Evolutionary conservation across 2,797 vertebrate genomes (phyloP), one percentile per base, ranked within the genome.

Genomic region (Enteromius fasciolatus): DNA sequence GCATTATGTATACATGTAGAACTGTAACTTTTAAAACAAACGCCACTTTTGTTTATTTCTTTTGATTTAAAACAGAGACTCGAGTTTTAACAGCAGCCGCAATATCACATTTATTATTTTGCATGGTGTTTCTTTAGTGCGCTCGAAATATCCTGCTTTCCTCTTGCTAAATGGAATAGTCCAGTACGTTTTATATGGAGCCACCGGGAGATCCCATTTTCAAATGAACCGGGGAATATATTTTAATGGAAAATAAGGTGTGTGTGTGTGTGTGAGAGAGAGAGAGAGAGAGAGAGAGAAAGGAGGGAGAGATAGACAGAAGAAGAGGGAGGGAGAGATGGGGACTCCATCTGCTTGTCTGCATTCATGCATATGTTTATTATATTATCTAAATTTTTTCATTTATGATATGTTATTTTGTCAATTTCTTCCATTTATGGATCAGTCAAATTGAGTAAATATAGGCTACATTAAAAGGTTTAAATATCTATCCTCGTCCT

Each of bases 201-300:
- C 72, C 33, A 74, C 46, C 15, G 83, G 83, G 46, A 84, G 64
- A 81, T 81, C 67, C 78, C 78, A 81, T 84, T 80, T 81, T 70
- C 48, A 68, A 76, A 81, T 70, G 28, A 69, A 63, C 59, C 67
- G 78, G 78, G 83, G 83, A 80, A 79, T 80, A 78, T 41, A 75
- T 68, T 81, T 75, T 57, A 80, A 67, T 66, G 18, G n/a, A 76
- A 75, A 81, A 81, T 50, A 74, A 75, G 70, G 11, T 14, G 20
- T 18, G 11, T 59, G 50, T 25, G 4, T 41, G n/a, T 28, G 28
- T 31, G 12, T 44, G 39, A 39, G 39, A 10, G 39, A 10, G 39
- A 41, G 39, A 41, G 3, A 44, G 41, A 44, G 41, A 44, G 41
- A 44, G 11, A 12, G 41, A 44, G n/a, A n/a, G n/a, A n/a, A n/a